Evolutionary conservation across 2,888 invertebrate species (phyloP).

Genomic region (Parnassius smintheus): DNA sequence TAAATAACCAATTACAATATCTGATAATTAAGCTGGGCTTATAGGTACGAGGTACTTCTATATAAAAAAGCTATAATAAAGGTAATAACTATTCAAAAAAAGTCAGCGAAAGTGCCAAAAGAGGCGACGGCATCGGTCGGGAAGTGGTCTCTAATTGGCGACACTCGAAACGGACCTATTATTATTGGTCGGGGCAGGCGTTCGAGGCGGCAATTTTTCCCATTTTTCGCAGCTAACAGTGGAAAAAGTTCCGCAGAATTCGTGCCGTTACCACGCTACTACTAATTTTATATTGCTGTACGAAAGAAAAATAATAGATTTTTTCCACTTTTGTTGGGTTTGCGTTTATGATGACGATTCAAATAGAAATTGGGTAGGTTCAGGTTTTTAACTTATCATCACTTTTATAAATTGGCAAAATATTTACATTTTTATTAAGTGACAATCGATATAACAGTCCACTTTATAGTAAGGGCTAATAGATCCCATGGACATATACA

Average conservation of each 20-base stretch:
- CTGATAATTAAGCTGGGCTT: too few species aligned
- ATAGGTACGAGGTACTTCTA: too few species aligned
- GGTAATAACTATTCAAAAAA: constrained; percentile 12
- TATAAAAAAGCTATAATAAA: constrained; percentile 12
- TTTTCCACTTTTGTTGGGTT: constrained; percentile 1
- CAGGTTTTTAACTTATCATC: neutral
- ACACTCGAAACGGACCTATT: constrained; percentile 38
- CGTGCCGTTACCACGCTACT: constrained; percentile 17
- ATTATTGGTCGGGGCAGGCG: constrained; percentile 35
- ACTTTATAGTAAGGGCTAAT: too few species aligned
- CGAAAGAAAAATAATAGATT: constrained; percentile 1
- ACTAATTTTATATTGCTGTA: constrained; percentile 8
- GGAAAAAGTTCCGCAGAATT: constrained; percentile 31
- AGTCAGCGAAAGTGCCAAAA: constrained; percentile 10
- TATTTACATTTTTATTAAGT: too few species aligned
- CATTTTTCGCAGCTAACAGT: constrained; percentile 24
- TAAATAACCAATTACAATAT: too few species aligned
- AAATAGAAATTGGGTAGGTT: neutral
- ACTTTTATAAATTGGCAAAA: too few species aligned
- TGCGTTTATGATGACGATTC: constrained; percentile 3
- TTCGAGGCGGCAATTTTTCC: constrained; percentile 18
- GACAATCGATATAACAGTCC: too few species aligned
- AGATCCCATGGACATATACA: too few species aligned
- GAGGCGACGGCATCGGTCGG: constrained; percentile 24
- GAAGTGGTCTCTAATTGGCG: constrained; percentile 41